These are phyloP conservation scores for Eriosoma lanigerum DNA, from an alignment of 1,140 invertebrate genomes.

Conservation along the genomic window DNA sequence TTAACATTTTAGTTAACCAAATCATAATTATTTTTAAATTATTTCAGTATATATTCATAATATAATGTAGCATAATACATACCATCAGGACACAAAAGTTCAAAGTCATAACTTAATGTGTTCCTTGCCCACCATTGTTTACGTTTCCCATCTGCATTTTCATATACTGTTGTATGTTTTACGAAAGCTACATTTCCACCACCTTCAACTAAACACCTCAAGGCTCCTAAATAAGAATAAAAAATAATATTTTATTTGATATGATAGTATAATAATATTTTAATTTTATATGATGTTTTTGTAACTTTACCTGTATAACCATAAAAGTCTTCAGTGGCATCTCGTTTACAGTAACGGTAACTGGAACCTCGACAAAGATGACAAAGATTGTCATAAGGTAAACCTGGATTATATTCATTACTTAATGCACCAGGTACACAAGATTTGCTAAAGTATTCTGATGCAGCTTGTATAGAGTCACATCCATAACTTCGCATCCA, in stretches of 20 bases:
- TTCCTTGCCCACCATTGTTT: conserved; percentile 91
- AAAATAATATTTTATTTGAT: neutral
- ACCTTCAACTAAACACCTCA: conserved; percentile 91
- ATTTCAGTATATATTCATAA: too few species aligned
- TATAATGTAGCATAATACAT: conserved; percentile 52
- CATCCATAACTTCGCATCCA: conserved; percentile 92
- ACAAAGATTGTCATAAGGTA: conserved; percentile 88
- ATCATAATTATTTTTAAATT: too few species aligned
- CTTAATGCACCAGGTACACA: conserved; percentile 88
- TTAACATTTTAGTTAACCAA: neutral
- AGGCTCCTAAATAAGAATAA: conserved; percentile 65
- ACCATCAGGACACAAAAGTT: conserved; percentile 91
- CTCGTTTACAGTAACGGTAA: conserved; percentile 76
- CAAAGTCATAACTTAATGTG: conserved; percentile 86
- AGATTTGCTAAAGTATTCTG: conserved; percentile 89
- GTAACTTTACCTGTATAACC: conserved; percentile 70
- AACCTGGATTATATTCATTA: conserved; percentile 76
- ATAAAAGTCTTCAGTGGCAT: conserved; percentile 85
- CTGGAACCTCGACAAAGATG: conserved; percentile 89
- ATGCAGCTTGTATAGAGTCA: conserved; percentile 82
- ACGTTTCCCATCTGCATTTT: conserved; percentile 88
- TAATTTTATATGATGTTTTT: neutral
- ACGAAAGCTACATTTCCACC: conserved; percentile 94
- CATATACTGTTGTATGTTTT: conserved; percentile 85
- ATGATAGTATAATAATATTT: neutral